These are phyloP conservation scores for Drosophila nikananu DNA, from an alignment of 1,140 invertebrate species.

Conservation along the genomic window DNA sequence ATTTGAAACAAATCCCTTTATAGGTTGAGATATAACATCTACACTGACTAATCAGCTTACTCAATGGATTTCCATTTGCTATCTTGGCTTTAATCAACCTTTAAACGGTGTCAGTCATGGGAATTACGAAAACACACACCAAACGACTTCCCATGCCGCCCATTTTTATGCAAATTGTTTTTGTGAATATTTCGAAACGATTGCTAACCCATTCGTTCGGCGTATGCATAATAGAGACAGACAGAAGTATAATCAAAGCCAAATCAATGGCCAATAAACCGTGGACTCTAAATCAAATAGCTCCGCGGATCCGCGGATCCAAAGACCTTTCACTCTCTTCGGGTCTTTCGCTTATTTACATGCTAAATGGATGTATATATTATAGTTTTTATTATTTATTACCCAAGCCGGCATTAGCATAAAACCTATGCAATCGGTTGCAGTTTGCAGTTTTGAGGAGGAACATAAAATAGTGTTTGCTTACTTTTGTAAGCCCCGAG, in stretches of 20 bases:
- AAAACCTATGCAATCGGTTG: conserved; percentile 40
- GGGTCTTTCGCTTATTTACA: conserved; percentile 55
- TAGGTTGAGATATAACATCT: neutral
- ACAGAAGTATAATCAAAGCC: conserved; percentile 51
- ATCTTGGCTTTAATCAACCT: conserved; percentile 33
- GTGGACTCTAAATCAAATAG: conserved; percentile 28
- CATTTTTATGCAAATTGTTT: conserved; percentile 70
- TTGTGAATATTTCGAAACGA: conserved; percentile 58
- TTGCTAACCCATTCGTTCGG: conserved; percentile 17
- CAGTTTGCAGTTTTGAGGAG: conserved; percentile 52
- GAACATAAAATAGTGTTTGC: conserved; percentile 27
- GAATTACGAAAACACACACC: conserved; percentile 43
- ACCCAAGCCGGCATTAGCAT: conserved; percentile 56
- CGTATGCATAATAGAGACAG: conserved; percentile 41
- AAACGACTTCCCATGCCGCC: conserved; percentile 50
- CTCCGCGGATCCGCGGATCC: conserved; percentile 1
- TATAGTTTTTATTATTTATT: conserved; percentile 49
- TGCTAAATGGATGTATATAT: conserved; percentile 63
- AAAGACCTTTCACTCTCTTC: conserved; percentile 67
- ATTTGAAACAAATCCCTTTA: neutral
- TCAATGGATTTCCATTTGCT: conserved; percentile 15
- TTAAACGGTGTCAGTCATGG: conserved; percentile 41
- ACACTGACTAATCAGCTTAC: neutral
- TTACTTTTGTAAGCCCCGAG: conserved; percentile 19
- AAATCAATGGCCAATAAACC: conserved; percentile 60